These are phyloP conservation scores for Aspidiotus rigidus DNA, from an alignment of 2,888 invertebrate genomes.

Conservation along the genomic window DNA sequence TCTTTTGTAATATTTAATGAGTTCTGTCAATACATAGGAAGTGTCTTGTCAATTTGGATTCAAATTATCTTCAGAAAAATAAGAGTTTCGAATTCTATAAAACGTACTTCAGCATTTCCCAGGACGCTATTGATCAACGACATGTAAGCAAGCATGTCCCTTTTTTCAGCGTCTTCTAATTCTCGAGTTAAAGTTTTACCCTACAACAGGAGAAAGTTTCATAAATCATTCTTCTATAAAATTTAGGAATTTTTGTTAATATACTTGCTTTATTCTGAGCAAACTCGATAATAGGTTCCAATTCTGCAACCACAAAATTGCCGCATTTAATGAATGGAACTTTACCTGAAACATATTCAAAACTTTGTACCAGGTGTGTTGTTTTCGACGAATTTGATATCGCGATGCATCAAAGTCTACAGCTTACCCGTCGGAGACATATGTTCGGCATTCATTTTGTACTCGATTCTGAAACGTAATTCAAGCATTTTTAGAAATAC, in stretches of 20 bases:
- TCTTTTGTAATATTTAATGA: background rate
- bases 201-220: conserved; percentile 6
- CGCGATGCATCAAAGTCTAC: too few species aligned
- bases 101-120: conserved; percentile 73
- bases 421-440: conserved; percentile 79
- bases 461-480: conserved; percentile 70
- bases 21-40: background rate
- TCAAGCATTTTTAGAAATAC: conserved; percentile 88
- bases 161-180: conserved; percentile 46
- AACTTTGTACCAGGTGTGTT: background rate
- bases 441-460: conserved; percentile 83
- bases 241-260: background rate
- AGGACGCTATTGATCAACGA: conserved; percentile 80
- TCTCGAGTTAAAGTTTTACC: conserved; percentile 31
- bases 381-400: background rate
- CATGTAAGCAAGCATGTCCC: conserved; percentile 90
- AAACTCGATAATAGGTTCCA: conserved; percentile 84
- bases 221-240: background rate
- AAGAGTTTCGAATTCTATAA: background rate
- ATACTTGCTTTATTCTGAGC: conserved; percentile 63
- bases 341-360: conserved; percentile 51
- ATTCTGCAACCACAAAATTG: conserved; percentile 76
- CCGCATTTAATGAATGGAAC: conserved; percentile 90
- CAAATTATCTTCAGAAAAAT: conserved; percentile 9
- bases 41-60: too few species aligned